Base-by-base conservation (phyloP, 1,140 invertebrate genomes). In the Planococcus citri region DNA sequence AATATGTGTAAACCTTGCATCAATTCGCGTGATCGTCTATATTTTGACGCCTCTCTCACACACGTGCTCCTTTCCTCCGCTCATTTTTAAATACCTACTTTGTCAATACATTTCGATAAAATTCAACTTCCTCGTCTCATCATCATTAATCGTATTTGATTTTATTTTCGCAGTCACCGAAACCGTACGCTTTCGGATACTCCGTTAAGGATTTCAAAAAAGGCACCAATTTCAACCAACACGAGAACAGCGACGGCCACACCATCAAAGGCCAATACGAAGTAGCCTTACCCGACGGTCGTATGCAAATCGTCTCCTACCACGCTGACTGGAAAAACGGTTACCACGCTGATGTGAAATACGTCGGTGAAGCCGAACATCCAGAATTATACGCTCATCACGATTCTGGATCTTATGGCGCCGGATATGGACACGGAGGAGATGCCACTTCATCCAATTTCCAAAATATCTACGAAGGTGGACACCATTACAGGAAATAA, bases 281-380 rank as follows among this genome's bases (percentile, higher is more conserved):
- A 70, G 88, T 90, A 27, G 82, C 84, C 72, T 80, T 90, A 70
- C 88, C 88, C 0, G 88, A 90, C 75, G 88, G 88, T 17, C 80
- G 89, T 38, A 85, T 83, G n/a, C 83, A 84, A 73, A 81, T 82
- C 73, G 88, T 90, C 14, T 87, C 85, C 3, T 91, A 91, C 77
- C 87, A 85, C 58, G 88, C 89, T 0, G 88, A 90, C 74, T 88
- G 87, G 84, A 82, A 86, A 75, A 87, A 84, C 8, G 88, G 88
- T 9, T 90, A 87, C 78, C 87, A 89, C 75, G 88, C 88, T n/a
- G 86, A 89, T 71, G 88, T 90, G 1, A 83, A 85, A 71, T 91
- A 90, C 75, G 87, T 88, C 74, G 88, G 87, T 2, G 83, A 86
- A 71, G 85, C 86, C 0, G 81, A 79, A 22, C 88, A 86, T 73